Evolutionary conservation across 1,140 invertebrate genomes (phyloP), one percentile per base, ranked within the genome.

Genomic region (Plodia interpunctella): DNA sequence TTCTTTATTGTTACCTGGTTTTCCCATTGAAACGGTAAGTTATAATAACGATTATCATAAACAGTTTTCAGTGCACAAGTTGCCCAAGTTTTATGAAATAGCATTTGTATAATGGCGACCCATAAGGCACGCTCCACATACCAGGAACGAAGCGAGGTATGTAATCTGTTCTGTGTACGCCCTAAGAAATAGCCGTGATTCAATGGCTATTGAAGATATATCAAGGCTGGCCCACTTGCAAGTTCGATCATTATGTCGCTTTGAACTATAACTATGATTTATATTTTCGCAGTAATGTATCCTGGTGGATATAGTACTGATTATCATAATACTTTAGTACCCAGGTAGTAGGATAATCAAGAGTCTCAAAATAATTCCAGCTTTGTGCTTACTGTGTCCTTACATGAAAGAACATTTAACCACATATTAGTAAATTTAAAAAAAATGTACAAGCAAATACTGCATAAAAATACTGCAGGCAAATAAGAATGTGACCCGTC

Each of bases 121-220:
- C 38, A 44, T 44, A 44, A n/a, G 18, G 54, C 18, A 55, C 54
- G 32, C 11, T 55, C 54, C 54, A 55, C 54, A 55, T 55, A 55
- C 54, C 54, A 44, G 32, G 18, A 13, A 20, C 50, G 20, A 20
- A 18, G 49, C 50, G 20, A 55, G 30, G 28, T 32, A 55, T 59
- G 35, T 59, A 59, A 59, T 59, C 50, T 52, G 35, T 59, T 53
- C 57, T 49, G 49, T 53, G 25, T 53, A 52, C 32, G 57, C 17
- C 57, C 52, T 51, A 17, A 38, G 57, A 59, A 59, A 53, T 38
- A 28, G 18, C 38, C n/a, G 38, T 44, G 15, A 44, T 44, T 44
- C 38, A 44, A 44, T 17, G 15, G 38, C 38, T 44, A 44, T 44
- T 44, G 13, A 44, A 44, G 38, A 44, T 32, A 44, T 44, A 15